Conservation (phyloP, 2,797 vertebrate species). For the Microctenopoma steveboyesi region DNA sequence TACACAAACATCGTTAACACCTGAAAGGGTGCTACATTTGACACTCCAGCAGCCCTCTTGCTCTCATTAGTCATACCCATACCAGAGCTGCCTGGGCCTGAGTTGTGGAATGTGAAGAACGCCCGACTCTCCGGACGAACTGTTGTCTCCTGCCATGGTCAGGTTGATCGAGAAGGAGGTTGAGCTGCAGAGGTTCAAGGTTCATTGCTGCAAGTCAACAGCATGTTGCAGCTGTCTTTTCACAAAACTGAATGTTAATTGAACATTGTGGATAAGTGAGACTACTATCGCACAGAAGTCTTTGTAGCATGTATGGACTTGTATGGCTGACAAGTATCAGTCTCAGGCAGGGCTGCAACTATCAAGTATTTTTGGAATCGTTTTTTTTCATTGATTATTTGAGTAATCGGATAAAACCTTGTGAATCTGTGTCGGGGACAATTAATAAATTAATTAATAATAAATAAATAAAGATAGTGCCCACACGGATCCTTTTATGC, state of each 20-base stretch:
- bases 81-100: constrained; percentile 53
- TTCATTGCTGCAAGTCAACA: constrained; percentile 3
- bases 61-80: constrained; percentile 63
- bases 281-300: background rate
- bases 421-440: too few species aligned
- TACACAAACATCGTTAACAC: constrained; percentile 51
- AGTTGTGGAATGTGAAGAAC: constrained; percentile 70
- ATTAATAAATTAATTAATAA: too few species aligned
- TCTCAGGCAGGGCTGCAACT: background rate
- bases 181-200: background rate
- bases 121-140: constrained; percentile 38
- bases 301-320: constrained; percentile 14
- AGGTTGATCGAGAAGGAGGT: constrained; percentile 28
- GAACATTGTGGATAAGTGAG: background rate
- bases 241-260: background rate
- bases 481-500: too few species aligned
- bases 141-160: constrained; percentile 28
- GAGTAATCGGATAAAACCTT: too few species aligned
- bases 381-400: too few species aligned
- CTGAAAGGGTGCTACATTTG: constrained; percentile 56
- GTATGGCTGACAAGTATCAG: background rate
- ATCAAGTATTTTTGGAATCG: too few species aligned
- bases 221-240: background rate
- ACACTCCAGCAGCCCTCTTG: constrained; percentile 47
- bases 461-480: too few species aligned